Conservation (phyloP, 2,113 vertebrate species). For the Leuciscus idus region DNA sequence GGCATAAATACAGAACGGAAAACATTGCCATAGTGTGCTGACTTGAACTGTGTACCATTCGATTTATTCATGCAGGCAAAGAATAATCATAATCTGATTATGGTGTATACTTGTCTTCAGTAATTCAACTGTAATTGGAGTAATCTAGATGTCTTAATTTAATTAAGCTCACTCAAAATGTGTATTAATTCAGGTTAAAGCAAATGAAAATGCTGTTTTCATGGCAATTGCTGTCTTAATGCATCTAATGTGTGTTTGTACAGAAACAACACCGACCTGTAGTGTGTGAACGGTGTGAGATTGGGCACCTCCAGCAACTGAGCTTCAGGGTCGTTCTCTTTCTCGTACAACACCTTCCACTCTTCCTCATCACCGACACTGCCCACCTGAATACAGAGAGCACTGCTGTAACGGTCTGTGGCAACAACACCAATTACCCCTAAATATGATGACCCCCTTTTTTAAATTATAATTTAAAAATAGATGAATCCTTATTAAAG, state of each 20-base stretch:
- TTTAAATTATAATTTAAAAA: too few relatives aligned
- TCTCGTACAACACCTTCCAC: constrained; percentile 85
- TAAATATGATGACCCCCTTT: background rate
- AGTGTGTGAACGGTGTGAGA: constrained; percentile 91
- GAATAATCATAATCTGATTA: constrained; percentile 9
- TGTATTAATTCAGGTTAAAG: constrained; percentile 38
- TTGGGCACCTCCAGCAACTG: constrained; percentile 87
- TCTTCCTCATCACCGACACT: constrained; percentile 84
- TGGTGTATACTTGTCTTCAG: background rate
- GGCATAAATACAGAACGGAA: constrained; percentile 6
- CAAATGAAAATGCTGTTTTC: constrained; percentile 46
- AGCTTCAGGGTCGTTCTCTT: constrained; percentile 86
- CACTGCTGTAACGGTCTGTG: background rate
- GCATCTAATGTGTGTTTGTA: background rate
- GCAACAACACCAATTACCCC: background rate
- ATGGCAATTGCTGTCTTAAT: constrained; percentile 15
- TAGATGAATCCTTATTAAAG: too few relatives aligned
- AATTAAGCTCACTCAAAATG: constrained; percentile 23
- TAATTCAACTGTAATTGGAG: constrained; percentile 35
- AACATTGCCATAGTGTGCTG: background rate
- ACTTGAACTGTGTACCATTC: background rate
- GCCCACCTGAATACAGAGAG: constrained; percentile 75
- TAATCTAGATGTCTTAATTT: constrained; percentile 30
- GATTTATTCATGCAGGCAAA: constrained; percentile 1
- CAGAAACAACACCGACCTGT: constrained; percentile 81